Evolutionary conservation across 2,888 invertebrate species (phyloP).

Genomic region (Dyspetes luteomarginatus): DNA sequence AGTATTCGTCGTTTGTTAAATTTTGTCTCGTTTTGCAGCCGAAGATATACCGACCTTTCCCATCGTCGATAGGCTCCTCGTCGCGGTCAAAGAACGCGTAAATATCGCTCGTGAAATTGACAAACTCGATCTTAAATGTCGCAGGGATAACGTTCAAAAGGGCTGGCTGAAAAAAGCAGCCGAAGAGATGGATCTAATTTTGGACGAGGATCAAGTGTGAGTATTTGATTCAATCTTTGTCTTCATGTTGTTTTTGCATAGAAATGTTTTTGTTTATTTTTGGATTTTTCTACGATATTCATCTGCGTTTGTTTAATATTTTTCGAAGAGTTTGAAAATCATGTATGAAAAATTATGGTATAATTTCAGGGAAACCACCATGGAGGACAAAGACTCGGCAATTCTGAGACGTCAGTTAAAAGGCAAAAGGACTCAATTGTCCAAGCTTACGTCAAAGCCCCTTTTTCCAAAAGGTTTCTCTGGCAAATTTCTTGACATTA

Average conservation of each 20-base stretch:
- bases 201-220: constrained; percentile 88
- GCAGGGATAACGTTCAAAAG: constrained; percentile 87
- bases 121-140: constrained; percentile 87
- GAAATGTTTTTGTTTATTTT: constrained; percentile 17
- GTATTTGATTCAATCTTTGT: constrained; percentile 40
- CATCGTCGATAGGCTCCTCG: constrained; percentile 86
- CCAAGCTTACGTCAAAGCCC: constrained; percentile 85
- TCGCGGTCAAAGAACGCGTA: constrained; percentile 89
- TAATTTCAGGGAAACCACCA: constrained; percentile 73
- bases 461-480: constrained; percentile 89
- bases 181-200: constrained; percentile 95
- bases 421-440: constrained; percentile 85
- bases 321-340: too few species aligned
- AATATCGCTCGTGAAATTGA: constrained; percentile 92
- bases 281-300: too few species aligned
- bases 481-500: constrained; percentile 85
- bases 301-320: too few species aligned
- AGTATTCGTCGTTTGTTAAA: not conserved
- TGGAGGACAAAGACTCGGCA: constrained; percentile 81
- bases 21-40: constrained; percentile 85
- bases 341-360: constrained; percentile 17
- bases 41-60: constrained; percentile 94
- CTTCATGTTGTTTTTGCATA: constrained; percentile 38
- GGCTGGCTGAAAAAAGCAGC: constrained; percentile 95
- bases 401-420: constrained; percentile 84